Percentiles rank a stretch among this genome's conserved stretches.
Conservation (phyloP, 2,888 invertebrate species). For the Ophion ventricosus region DNA sequence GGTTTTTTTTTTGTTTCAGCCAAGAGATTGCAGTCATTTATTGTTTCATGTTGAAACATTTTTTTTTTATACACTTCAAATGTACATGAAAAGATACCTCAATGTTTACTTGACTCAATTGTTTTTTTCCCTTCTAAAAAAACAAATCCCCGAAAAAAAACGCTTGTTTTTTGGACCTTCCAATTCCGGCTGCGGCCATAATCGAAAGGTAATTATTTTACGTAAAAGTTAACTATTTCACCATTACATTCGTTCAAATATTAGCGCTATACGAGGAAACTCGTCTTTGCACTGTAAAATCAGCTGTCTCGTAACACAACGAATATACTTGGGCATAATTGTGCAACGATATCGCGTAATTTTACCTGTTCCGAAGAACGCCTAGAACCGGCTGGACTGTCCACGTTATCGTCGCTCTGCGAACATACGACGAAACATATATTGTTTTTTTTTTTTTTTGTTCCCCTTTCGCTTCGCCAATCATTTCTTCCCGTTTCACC, state of each 20-base stretch:
- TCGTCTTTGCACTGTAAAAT: background rate
- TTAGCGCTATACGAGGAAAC: background rate
- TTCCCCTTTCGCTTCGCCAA: background rate
- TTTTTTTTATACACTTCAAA: no score
- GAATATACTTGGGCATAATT: background rate
- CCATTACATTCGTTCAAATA: background rate
- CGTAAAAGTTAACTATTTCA: background rate
- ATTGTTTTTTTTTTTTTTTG: conserved; percentile 82
- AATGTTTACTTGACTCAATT: no score
- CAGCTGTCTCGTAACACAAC: background rate
- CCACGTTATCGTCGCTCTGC: conserved; percentile 88
- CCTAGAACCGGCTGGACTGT: conserved; percentile 84
- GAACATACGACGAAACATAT: conserved; percentile 73
- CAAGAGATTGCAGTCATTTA: no score
- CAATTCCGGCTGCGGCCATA: no score
- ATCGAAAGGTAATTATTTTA: background rate
- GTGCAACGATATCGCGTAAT: background rate
- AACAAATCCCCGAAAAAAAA: no score
- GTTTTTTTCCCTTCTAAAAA: no score
- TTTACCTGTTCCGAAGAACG: conserved; percentile 81
- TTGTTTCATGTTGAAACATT: no score
- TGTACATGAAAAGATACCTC: no score
- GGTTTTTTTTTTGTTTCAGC: no score
- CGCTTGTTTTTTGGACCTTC: no score
- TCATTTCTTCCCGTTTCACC: conserved; percentile 30